These are phyloP conservation scores for Acanthoscelides obtectus DNA, from an alignment of 2,888 invertebrate genomes.

Conservation along the genomic window DNA sequence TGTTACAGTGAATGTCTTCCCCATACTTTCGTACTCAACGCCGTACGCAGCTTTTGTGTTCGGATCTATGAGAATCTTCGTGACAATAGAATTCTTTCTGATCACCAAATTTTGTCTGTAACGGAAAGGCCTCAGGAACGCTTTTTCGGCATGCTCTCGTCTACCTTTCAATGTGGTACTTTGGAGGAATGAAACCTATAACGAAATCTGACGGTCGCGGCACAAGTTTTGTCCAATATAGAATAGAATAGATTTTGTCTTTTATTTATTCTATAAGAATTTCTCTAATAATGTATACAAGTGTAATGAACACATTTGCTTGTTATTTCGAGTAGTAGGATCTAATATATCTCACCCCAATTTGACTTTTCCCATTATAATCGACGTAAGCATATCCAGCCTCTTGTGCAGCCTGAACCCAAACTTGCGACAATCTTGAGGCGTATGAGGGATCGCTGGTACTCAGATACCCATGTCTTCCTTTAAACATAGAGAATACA, in stretches of 20 bases:
- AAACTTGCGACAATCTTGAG: slow-evolving; percentile 50
- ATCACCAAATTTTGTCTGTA: slow-evolving; percentile 31
- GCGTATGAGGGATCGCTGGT: slow-evolving; percentile 40
- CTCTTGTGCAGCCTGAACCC: slow-evolving; percentile 55
- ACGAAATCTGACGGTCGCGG: too few relatives aligned
- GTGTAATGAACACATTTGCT: too few relatives aligned
- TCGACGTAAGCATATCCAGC: slow-evolving; percentile 65
- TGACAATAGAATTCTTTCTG: slow-evolving; percentile 29
- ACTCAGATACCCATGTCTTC: slow-evolving; percentile 41
- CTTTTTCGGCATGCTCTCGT: slow-evolving; percentile 22
- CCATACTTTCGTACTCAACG: slow-evolving; percentile 34
- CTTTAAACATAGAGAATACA: neutral
- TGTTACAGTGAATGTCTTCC: slow-evolving; percentile 25
- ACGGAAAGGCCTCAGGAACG: slow-evolving; percentile 22
- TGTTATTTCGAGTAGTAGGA: too few relatives aligned
- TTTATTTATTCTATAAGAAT: too few relatives aligned
- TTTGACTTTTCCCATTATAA: slow-evolving; percentile 59
- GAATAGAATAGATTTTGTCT: too few relatives aligned
- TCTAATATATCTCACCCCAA: slow-evolving; percentile 49
- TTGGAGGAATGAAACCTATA: slow-evolving; percentile 49
- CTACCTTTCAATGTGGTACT: slow-evolving; percentile 16
- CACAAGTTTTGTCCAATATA: too few relatives aligned
- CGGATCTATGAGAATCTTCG: slow-evolving; percentile 31
- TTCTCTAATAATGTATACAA: too few relatives aligned
- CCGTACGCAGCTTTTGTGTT: slow-evolving; percentile 30